These are phyloP conservation scores for Sandelia bainsii DNA, from an alignment of 2,797 vertebrate species.

Conservation along the genomic window DNA sequence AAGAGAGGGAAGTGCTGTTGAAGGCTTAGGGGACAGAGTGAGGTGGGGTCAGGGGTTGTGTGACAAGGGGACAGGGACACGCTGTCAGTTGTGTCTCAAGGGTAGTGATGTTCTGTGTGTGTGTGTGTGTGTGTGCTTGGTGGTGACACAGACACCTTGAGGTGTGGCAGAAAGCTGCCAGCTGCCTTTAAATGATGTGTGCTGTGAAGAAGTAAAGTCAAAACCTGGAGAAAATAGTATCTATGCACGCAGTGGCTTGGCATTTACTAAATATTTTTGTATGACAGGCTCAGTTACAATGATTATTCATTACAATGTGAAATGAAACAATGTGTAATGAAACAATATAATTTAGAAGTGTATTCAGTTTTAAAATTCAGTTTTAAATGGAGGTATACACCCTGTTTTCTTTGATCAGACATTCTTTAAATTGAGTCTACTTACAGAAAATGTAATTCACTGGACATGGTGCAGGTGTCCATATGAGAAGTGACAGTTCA, in stretches of 20 bases:
- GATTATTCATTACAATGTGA: not conserved
- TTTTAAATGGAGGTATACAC: not conserved
- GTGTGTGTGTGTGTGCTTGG: conserved; percentile 34
- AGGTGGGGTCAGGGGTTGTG: conserved; percentile 64
- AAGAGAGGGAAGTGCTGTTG: conserved; percentile 38
- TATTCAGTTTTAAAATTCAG: not conserved
- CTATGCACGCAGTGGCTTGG: not conserved
- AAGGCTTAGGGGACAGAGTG: conserved; percentile 52
- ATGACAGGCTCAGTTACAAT: not conserved
- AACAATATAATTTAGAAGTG: not conserved
- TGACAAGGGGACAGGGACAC: conserved; percentile 70
- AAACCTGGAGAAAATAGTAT: conserved; percentile 48
- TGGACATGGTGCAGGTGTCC: not conserved
- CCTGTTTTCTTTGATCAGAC: not conserved
- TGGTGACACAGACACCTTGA: conserved; percentile 76
- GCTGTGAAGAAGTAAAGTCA: conserved; percentile 61
- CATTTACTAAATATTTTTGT: not conserved
- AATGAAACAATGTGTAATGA: not conserved
- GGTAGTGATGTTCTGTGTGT: conserved; percentile 35
- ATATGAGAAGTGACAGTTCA: not conserved
- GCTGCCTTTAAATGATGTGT: conserved; percentile 82
- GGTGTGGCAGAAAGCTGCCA: conserved; percentile 76
- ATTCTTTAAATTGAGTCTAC: not conserved
- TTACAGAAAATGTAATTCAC: not conserved
- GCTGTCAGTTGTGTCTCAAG: conserved; percentile 55